Base-by-base conservation (phyloP, 2,113 vertebrate species). In the Tupaia chinensis region DNA sequence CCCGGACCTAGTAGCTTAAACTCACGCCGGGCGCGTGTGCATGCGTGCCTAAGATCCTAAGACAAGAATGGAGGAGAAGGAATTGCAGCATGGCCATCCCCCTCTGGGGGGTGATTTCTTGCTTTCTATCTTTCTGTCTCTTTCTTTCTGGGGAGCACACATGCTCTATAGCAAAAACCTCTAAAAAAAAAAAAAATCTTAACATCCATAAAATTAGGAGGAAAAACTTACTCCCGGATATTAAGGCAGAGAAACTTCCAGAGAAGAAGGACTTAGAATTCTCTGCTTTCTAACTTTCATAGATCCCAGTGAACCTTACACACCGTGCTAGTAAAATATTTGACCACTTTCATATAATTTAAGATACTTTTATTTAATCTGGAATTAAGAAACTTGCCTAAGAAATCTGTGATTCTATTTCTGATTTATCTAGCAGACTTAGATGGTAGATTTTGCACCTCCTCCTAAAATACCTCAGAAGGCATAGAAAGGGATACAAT, bases 331-430 rank as follows among this genome's bases (percentile, higher is more conserved):
- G 29, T 22, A 32, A 27, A 76, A 17, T 3, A 53, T 4, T 70
- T 84, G 63, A 58, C 13, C 15, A 88, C 2, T 56, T 78, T 83
- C 29, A 69, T 1, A 9, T 83, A 3, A 68, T 34, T 61, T 79
- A 23, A 93, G 9, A 56, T 56, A 27, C 19, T 7, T 63, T 54
- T n/a, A 61, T n/a, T 61, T 68, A 79, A 63, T 15, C 32, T 84
- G 32, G 22, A 19, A 60, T n/a, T 68, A 93, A 53, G 1, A 7
- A 61, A 4, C 11, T 87, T 81, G 34, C 32, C 29, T 89, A 23
- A 44, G 32, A 89, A 94, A 80, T 91, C 27, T 53, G 6, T 94
- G n/a, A 94, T 88, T 63, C 9, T 14, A 58, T 70, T 93, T 88
- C 87, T 85, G 19, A 85, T 91, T 91, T 89, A 84, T 23, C 27